Evolutionary conservation across 2,113 vertebrate genomes (phyloP).

Genomic region (Emydura subglobosa): DNA sequence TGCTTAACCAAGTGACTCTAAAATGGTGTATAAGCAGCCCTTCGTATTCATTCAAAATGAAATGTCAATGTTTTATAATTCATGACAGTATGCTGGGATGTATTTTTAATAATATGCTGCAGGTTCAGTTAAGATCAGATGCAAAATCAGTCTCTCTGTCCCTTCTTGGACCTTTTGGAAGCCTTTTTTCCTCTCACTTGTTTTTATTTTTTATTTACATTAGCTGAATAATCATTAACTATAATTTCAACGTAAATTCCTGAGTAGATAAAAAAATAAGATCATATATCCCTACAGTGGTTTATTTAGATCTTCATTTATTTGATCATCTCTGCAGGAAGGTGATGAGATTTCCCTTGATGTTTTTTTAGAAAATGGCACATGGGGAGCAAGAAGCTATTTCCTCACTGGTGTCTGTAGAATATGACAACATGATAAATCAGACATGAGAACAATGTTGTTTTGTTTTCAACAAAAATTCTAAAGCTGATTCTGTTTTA

Average conservation of each 20-base stretch:
- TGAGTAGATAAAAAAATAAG: conserved; percentile 31
- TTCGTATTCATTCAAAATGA: conserved; percentile 71
- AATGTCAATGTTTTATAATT: conserved; percentile 75
- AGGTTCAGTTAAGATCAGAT: conserved; percentile 61
- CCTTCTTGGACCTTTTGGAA: conserved; percentile 33
- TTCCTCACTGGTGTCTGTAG: background rate
- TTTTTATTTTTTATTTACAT: conserved; percentile 31
- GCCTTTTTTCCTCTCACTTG: conserved; percentile 23
- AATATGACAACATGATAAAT: background rate
- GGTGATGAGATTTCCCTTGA: background rate
- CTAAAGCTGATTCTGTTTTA: background rate
- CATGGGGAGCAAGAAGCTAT: conserved; percentile 5
- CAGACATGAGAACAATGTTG: rapidly evolving
- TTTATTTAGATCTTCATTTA: conserved; percentile 16
- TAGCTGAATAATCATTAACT: conserved; percentile 51
- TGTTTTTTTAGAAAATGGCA: background rate
- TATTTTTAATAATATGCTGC: conserved; percentile 61
- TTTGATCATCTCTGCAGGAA: conserved; percentile 7
- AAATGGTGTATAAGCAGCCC: conserved; percentile 55
- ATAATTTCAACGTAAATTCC: conserved; percentile 27
- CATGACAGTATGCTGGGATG: conserved; percentile 50
- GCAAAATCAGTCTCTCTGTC: conserved; percentile 37
- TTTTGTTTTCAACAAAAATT: background rate
- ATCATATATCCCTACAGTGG: background rate
- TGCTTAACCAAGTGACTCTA: conserved; percentile 40